Base-by-base conservation (phyloP, 2,113 vertebrate species). In the human (Homo sapiens) region DNA sequence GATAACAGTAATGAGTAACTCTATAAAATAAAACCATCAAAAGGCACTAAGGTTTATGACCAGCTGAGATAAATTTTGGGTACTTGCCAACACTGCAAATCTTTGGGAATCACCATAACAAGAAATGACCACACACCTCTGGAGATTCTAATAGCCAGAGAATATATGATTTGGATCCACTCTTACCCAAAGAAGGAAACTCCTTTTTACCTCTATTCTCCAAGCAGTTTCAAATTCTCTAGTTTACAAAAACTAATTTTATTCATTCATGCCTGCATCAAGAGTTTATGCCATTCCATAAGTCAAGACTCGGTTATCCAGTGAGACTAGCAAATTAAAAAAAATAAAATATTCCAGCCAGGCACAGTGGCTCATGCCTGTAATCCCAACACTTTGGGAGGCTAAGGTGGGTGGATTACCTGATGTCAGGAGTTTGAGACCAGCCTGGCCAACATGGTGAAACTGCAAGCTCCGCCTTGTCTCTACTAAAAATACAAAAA, bases 141-240 rank as follows among this genome's bases (percentile, higher is more conserved):
- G 57, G 72, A 73, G 75, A 89, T 3, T 48, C 48, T 35, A 88
- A 22, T 1, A 93, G 38, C 25, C 66, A 16, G 7, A 68, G 38
- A 30, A 48, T 40, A 87, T 10, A 75, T 81, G n/a, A 6, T 76
- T 43, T 95, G 45, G 81, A 82, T n/a, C 5, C 17, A 82, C 23
- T 86, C 22, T 82, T 85, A 57, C 66, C 40, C 90, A 89, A 85
- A 93, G 87, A 91, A 96, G n/a, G 52, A 96, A 30, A 16, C 7
- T 90, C 38, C 59, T 61, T 93, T 91, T 90, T 11, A 81, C 72
- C n/a, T 59, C 66, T 45, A 48, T 40, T 90, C 50, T 83, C 76
- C 81, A 90, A 90, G 68, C 30, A 90, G 48, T 90, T 94, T 70
- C 79, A 97, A 96, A 97, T 86, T 85, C 81, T 83, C 35, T 75